Base-by-base conservation (phyloP, 1,140 invertebrate genomes). In the Andrena cerasifolii region DNA sequence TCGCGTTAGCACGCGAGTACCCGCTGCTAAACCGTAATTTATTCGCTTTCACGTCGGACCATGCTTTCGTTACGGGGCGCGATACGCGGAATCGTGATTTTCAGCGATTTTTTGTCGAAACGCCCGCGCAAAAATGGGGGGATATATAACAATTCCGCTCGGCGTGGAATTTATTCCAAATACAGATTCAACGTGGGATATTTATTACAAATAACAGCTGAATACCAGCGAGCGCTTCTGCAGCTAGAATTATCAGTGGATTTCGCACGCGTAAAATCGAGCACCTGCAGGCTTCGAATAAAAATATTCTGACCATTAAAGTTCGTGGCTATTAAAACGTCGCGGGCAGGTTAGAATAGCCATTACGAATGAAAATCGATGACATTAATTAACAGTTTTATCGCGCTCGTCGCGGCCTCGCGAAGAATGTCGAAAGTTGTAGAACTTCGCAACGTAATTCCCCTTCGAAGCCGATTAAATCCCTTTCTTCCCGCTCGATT, bases 301-400 rank as follows among this genome's bases (percentile, higher is more conserved):
- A 45, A 10, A 3, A 14, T 45, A 45, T 45, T 45, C 5, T 45
- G 18, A 45, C 8, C 3, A 12, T 3, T 16, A 12, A 14, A 45
- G 12, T 10, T 45, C 18, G 43, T 12, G 8, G 43, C 51, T 56
- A 14, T 33, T 8, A 33, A 1, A 7, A n/a, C n/a, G n/a, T 21
- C 49, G n/a, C 49, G 2, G 2, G 1, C 28, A 28, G 12, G 26
- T 14, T 31, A 6, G 4, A n/a, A n/a, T 4, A 16, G 49, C 53
- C 31, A 3, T 26, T n/a, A n/a, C n/a, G 21, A 56, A 40, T 26
- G 21, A n/a, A 56, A 43, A 40, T 49, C 12, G 10, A 21, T n/a
- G 21, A 40, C 61, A 56, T 67, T 75, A 66, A 75, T 75, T 56
- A 54, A 21, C 3, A 24, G 16, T 21, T 63, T 5, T n/a, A 53